Evolutionary conservation across 92 coral and sea anemone species (phyloP).

Genomic region (Porites evermanni): DNA sequence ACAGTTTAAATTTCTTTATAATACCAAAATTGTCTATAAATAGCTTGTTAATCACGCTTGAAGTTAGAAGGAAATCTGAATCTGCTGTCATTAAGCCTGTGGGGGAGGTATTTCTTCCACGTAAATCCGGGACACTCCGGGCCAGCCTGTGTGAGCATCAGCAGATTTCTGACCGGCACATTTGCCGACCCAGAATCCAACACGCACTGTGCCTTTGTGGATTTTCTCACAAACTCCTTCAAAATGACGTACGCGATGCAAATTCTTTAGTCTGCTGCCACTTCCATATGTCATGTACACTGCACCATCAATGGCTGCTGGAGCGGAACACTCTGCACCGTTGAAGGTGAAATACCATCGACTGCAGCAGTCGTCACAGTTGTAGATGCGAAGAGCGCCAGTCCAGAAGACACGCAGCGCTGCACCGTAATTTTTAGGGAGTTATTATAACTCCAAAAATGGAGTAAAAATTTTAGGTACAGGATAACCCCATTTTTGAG

Average conservation of each 20-base stretch:
- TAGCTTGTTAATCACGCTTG: too few species aligned
- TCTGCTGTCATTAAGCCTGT: neutral
- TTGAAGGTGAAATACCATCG: constrained; percentile 35
- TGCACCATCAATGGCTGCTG: too few species aligned
- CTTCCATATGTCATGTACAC: too few species aligned
- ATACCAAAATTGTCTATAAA: too few species aligned
- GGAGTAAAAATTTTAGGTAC: too few species aligned
- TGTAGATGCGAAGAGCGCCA: too few species aligned
- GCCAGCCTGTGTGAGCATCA: neutral
- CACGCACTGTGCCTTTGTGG: constrained; percentile 1
- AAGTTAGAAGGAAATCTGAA: neutral
- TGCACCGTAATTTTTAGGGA: too few species aligned
- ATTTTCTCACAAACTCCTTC: constrained; percentile 22
- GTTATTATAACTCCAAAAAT: too few species aligned
- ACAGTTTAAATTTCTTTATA: too few species aligned
- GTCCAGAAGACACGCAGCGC: constrained; percentile 30
- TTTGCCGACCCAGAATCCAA: neutral
- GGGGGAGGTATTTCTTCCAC: neutral
- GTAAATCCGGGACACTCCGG: neutral
- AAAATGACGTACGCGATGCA: neutral
- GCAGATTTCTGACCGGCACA: neutral
- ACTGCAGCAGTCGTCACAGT: constrained; percentile 15
- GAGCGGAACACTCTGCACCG: too few species aligned
- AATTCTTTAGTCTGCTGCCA: too few species aligned
- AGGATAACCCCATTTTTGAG: too few species aligned